These are phyloP conservation scores for Aphrocallistes beatrix DNA, from an alignment of 37 sponge, comb jelly and placozoan species.

Conservation along the genomic window DNA sequence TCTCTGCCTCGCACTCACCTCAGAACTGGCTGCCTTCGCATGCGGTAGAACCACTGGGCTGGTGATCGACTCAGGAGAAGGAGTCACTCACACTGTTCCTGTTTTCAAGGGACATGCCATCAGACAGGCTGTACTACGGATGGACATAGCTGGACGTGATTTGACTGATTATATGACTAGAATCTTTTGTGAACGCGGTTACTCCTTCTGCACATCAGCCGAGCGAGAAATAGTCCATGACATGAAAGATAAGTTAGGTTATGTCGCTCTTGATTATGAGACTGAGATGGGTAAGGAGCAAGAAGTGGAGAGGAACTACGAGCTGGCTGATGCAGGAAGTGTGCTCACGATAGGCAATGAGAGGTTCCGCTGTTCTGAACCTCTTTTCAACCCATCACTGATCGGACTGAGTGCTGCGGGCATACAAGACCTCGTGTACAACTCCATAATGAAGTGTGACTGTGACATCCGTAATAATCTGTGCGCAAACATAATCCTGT, in stretches of 20 bases:
- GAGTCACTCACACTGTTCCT: slow-evolving; percentile 32
- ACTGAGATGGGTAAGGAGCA: slow-evolving; percentile 33
- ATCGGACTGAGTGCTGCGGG: slow-evolving; percentile 23
- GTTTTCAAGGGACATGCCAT: slow-evolving; percentile 36
- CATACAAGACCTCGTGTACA: slow-evolving; percentile 28
- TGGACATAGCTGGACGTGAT: slow-evolving; percentile 47
- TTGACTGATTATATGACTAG: slow-evolving; percentile 42
- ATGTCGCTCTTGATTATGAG: slow-evolving; percentile 38
- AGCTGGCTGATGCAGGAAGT: slow-evolving; percentile 33
- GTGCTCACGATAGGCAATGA: slow-evolving; percentile 31
- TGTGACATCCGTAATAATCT: slow-evolving; percentile 26
- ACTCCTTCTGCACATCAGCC: slow-evolving; percentile 38
- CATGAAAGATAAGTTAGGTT: slow-evolving; percentile 35
- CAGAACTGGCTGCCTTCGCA: slow-evolving; percentile 30
- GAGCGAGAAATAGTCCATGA: slow-evolving; percentile 29
- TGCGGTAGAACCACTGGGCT: slow-evolving; percentile 36
- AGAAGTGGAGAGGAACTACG: slow-evolving; percentile 36
- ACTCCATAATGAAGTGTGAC: slow-evolving; percentile 38
- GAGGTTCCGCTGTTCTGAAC: slow-evolving; percentile 27
- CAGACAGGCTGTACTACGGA: slow-evolving; percentile 32
- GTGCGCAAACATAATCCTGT: slow-evolving; percentile 26
- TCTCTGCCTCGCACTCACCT: slow-evolving; percentile 26
- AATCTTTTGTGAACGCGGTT: slow-evolving; percentile 34
- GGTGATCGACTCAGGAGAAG: slow-evolving; percentile 37
- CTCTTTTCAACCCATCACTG: slow-evolving; percentile 33